Base-by-base conservation (phyloP, 2,113 vertebrate genomes). In the Andinoacara biseriatus region DNA sequence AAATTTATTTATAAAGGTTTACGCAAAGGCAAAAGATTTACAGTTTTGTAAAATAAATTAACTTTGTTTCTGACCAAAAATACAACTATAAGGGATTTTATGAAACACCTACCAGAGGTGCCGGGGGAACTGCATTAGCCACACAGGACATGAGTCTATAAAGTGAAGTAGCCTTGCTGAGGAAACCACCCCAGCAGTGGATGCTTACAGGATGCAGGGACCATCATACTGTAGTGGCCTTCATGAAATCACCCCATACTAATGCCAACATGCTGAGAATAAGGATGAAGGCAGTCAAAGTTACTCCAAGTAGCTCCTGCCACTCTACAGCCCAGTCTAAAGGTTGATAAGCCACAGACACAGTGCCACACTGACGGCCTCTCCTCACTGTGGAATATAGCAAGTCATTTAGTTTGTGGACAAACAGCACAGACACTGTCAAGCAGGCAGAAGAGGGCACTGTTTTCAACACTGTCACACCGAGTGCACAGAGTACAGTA, bases 181-280 rank as follows among this genome's bases (percentile, higher is more conserved):
- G 87, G 46, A 92, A 86, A 87, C 76, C 65, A 52, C 31, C 88
- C 76, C 80, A 83, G 89, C 76, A 58, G 84, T 81, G 88, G 86
- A 83, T 60, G 38, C 52, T 81, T 65, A 76, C 14, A 43, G 58
- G 60, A 63, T 83, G 76, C 57, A 33, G 78, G 35, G 22, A 85
- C 65, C 78, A 65, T 79, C 54, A 38, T 40, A 75, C 69, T 84
- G 85, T 61, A 65, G 61, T 82, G 87, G 91, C 69, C 86, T 86
- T 90, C 93, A 92, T 93, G 92, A 92, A 93, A 91, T 91, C 89
- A 88, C 85, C 92, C 91, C 82, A 56, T 89, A 88, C 89, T 78
- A 78, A 83, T 79, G 26, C 81, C 81, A 35, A 78, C 62, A 92
- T 89, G 93, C 88, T 94, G 93, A 95, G 92, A 94, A 92, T 85